These are phyloP conservation scores for Auanema sp. DNA, from an alignment of 2,888 invertebrate genomes.

Conservation along the genomic window DNA sequence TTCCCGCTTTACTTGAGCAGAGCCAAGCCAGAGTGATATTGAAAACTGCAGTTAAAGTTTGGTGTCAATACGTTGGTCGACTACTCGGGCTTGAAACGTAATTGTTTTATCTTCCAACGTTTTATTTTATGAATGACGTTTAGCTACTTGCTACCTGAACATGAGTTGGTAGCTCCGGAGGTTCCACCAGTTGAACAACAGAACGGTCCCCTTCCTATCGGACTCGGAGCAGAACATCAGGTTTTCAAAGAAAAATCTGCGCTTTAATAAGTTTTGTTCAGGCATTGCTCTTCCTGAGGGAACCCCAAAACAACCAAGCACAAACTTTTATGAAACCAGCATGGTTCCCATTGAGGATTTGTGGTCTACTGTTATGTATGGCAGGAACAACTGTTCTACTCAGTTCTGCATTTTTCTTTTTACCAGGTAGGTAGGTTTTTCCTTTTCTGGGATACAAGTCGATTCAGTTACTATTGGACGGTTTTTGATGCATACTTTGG, in stretches of 20 bases:
- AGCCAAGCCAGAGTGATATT: constrained; percentile 92
- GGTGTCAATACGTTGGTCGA: constrained; percentile 61
- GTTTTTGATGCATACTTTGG: constrained; percentile 34
- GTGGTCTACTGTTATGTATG: constrained; percentile 75
- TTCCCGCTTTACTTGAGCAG: constrained; percentile 93
- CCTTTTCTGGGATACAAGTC: neutral
- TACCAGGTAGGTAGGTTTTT: constrained; percentile 71
- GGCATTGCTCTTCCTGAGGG: constrained; percentile 79
- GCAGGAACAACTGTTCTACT: constrained; percentile 82
- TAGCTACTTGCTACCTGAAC: constrained; percentile 29
- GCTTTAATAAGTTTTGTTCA: constrained; percentile 67
- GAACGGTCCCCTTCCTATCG: constrained; percentile 23
- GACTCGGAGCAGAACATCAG: constrained; percentile 48
- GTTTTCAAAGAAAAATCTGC: constrained; percentile 3
- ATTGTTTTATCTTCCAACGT: neutral
- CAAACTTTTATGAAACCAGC: constrained; percentile 86
- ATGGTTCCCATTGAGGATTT: constrained; percentile 74
- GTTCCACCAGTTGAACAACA: constrained; percentile 8
- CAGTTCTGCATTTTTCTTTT: constrained; percentile 81
- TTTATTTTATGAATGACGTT: neutral
- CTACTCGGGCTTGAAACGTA: constrained; percentile 53
- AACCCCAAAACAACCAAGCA: constrained; percentile 73
- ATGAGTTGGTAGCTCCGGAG: constrained; percentile 10
- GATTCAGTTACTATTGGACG: constrained; percentile 75
- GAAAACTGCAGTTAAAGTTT: constrained; percentile 76